Percentiles rank a stretch among this genome's conserved stretches.
These are phyloP conservation scores for Sycophila sp. DNA, from an alignment of 1,140 invertebrate species.

Conservation along the genomic window DNA sequence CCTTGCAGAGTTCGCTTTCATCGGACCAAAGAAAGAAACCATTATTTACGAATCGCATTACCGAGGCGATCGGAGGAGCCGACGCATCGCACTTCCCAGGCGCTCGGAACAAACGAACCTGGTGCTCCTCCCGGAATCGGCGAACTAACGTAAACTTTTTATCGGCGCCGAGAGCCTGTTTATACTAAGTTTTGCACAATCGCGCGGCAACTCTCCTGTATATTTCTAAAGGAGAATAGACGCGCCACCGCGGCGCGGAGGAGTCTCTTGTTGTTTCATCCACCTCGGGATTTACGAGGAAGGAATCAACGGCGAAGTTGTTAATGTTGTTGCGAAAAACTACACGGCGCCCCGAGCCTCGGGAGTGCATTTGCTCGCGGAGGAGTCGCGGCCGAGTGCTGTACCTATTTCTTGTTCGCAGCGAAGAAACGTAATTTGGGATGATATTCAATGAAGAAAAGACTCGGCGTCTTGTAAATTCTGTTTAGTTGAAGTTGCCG, in stretches of 20 bases:
- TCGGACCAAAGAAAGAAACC: background rate
- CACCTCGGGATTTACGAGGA: background rate
- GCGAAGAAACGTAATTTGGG: no score
- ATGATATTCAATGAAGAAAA: no score
- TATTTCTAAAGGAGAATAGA: slow-evolving; percentile 16
- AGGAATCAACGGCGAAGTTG: slow-evolving; percentile 9
- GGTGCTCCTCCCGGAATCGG: background rate
- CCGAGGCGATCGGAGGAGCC: no score
- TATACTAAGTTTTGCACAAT: slow-evolving; percentile 24
- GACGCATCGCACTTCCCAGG: background rate
- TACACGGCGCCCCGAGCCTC: background rate
- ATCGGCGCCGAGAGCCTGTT: slow-evolving; percentile 17
- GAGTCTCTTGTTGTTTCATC: background rate
- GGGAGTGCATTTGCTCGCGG: background rate
- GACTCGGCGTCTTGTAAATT: no score
- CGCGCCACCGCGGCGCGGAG: background rate
- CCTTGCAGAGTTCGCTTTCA: background rate
- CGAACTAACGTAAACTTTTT: slow-evolving; percentile 18
- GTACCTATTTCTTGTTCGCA: no score
- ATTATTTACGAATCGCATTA: slow-evolving; percentile 32
- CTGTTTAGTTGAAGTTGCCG: no score
- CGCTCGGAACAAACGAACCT: slow-evolving; percentile 15
- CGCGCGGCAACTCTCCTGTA: background rate
- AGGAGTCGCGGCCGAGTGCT: no score
- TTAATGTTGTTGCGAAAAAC: background rate